Evolutionary conservation across 2,113 vertebrate genomes (phyloP).

Genomic region (Daboia siamensis): DNA sequence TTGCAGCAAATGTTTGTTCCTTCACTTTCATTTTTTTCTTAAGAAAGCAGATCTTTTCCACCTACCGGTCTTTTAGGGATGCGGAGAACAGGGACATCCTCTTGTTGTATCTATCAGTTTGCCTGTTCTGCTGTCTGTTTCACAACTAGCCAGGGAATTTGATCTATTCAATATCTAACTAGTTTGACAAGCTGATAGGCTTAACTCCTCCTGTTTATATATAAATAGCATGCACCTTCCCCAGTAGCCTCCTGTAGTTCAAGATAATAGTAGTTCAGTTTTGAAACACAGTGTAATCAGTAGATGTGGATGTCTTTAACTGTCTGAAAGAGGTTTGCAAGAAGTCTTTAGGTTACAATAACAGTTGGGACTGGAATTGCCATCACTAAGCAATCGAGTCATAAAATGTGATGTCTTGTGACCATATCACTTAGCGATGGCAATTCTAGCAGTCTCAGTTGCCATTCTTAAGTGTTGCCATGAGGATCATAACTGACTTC

Average conservation of each 20-base stretch:
- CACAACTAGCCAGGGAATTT: not conserved
- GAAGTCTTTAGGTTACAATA: not conserved
- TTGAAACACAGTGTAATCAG: not conserved
- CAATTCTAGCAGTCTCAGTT: not conserved
- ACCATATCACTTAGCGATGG: not conserved
- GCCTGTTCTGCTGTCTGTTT: not conserved
- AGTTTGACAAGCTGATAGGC: not conserved
- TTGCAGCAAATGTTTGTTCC: not conserved
- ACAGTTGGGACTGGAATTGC: not conserved
- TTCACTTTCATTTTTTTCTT: not conserved
- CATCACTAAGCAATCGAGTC: not conserved
- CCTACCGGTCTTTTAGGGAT: not conserved
- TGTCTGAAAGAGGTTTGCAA: not conserved
- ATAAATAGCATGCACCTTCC: not conserved
- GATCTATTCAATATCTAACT: not conserved
- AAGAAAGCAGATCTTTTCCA: not conserved
- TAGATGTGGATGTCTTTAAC: not conserved
- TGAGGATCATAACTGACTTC: not conserved
- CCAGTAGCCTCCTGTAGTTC: not conserved
- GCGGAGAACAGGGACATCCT: not conserved
- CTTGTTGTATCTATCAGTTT: not conserved
- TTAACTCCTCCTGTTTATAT: not conserved
- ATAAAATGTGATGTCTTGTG: not conserved
- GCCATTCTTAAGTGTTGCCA: not conserved
- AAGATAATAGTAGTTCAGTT: not conserved